Evolutionary conservation across 2,888 invertebrate species (phyloP).

Genomic region (Conistra vaccinii): DNA sequence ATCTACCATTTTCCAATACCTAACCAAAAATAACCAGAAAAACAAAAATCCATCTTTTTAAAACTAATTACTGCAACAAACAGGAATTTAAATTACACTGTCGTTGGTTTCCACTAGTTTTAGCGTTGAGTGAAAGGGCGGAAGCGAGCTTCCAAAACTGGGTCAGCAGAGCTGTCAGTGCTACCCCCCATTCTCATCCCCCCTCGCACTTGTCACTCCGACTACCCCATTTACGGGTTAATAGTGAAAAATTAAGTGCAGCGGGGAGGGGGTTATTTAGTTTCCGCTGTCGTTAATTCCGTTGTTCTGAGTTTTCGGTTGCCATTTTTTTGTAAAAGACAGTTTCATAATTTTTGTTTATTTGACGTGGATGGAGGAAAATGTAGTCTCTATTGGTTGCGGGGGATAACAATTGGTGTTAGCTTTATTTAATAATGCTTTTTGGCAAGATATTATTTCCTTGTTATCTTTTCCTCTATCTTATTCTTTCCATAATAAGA

Average conservation of each 20-base stretch:
- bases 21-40: neutral
- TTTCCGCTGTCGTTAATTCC: constrained; percentile 42
- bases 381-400: constrained; percentile 13
- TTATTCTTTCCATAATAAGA: neutral
- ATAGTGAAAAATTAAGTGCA: constrained; percentile 69
- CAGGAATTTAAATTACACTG: constrained; percentile 71
- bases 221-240: constrained; percentile 67
- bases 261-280: constrained; percentile 40
- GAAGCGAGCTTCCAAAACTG: constrained; percentile 72
- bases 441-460: constrained; percentile 15
- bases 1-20: neutral
- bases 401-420: constrained; percentile 17
- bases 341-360: constrained; percentile 43
- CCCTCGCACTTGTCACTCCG: constrained; percentile 68
- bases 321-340: constrained; percentile 15
- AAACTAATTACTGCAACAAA: constrained; percentile 65
- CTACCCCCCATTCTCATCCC: constrained; percentile 42
- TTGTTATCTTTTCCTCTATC: constrained; percentile 16
- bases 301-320: constrained; percentile 32
- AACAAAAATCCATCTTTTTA: constrained; percentile 48
- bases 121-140: constrained; percentile 72
- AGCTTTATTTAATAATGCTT: constrained; percentile 9
- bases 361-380: constrained; percentile 35
- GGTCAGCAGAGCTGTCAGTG: constrained; percentile 70
- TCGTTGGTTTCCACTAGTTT: constrained; percentile 72